Evolutionary conservation across 1,140 invertebrate species (phyloP), one percentile per base, ranked within the genome.

Genomic region (Drosophila orena): DNA sequence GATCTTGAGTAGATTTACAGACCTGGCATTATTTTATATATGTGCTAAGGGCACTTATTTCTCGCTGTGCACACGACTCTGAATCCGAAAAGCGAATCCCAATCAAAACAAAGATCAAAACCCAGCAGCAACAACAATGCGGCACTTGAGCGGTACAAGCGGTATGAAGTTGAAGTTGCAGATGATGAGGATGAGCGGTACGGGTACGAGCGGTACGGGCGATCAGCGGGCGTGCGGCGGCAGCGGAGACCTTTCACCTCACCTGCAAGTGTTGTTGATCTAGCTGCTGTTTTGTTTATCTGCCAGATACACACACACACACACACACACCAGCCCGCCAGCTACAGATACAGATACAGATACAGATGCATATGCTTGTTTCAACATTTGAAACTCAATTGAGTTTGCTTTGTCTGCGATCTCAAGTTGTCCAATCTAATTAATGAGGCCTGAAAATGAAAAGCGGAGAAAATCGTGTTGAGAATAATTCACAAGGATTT

Each of bases 21-120:
- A n/a, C 3, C 7, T 40, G 0, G 6, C 1, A n/a, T 40, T 7
- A 40, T n/a, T 8, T 7, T 17, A 17, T 17, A 17, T 17, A 17
- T n/a, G n/a, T n/a, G n/a, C n/a, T n/a, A n/a, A n/a, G n/a, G n/a
- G 30, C 30, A 46, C 15, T 46, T 10, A 4, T 34, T 34, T 50
- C 27, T 34, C 8, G 11, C 1, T 15, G 24, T 49, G 47, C 30
- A 12, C 10, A 38, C 44, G 22, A 49, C 14, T 49, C 14, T n/a
- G 24, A 62, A 42, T 60, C 56, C 58, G 6, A 57, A 58, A 14
- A 54, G 43, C 64, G 37, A 60, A 62, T 57, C 60, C 78, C 58
- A 69, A 81, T 81, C 79, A 81, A 81, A 81, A 81, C 73, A 77
- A 77, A 81, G 79, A 81, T 81, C 66, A 77, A 76, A 81, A 81